A percentile compares a stretch with the other conserved stretches of the same genome.
Conservation (phyloP, 2,113 vertebrate genomes). For the Trichomycterus rosablanca region DNA sequence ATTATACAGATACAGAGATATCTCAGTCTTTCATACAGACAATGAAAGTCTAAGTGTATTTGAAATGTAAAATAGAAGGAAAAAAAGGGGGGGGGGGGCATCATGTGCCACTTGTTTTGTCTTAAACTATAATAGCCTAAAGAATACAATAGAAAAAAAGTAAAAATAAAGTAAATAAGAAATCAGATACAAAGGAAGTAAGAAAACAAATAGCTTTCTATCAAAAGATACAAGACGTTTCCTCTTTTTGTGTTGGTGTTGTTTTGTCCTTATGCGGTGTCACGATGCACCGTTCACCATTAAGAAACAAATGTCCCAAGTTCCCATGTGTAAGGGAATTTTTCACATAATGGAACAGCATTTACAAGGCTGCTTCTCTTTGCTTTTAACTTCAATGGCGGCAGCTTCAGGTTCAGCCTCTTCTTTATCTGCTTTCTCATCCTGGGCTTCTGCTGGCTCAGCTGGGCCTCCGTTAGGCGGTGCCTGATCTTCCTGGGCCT, state of each 20-base stretch:
- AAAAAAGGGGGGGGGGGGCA: background rate
- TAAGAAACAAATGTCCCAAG: constrained; percentile 18
- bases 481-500: constrained; percentile 41
- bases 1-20: constrained; percentile 39
- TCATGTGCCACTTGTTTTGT: background rate
- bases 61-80: constrained; percentile 31
- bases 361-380: constrained; percentile 85
- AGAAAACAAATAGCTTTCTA: constrained; percentile 40
- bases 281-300: constrained; percentile 23
- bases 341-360: constrained; percentile 91
- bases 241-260: constrained; percentile 27
- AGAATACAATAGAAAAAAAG: constrained; percentile 39
- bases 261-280: constrained; percentile 40
- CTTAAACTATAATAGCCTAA: constrained; percentile 7
- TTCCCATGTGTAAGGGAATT: constrained; percentile 2
- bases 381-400: constrained; percentile 67
- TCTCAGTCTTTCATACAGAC: constrained; percentile 43
- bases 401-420: constrained; percentile 51
- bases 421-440: constrained; percentile 33
- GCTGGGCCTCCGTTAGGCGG: constrained; percentile 67
- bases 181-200: constrained; percentile 44
- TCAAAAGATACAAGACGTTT: constrained; percentile 49
- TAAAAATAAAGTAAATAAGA: constrained; percentile 45
- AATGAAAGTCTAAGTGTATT: constrained; percentile 31
- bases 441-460: constrained; percentile 57